Evolutionary conservation across 2,113 vertebrate genomes (phyloP).

Genomic region (Zapus hudsonius): DNA sequence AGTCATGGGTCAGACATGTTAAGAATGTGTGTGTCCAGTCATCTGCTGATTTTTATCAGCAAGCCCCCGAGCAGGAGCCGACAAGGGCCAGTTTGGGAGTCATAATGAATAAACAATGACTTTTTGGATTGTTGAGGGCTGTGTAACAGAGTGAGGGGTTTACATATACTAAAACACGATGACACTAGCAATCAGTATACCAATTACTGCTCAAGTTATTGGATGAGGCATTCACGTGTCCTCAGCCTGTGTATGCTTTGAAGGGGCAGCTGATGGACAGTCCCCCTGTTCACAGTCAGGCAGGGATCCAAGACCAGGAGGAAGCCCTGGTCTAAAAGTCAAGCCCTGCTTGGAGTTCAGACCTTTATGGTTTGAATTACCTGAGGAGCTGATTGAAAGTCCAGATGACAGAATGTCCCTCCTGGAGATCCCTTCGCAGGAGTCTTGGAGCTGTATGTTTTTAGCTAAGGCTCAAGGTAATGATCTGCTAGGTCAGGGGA

Average conservation of each 20-base stretch:
- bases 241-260: conserved; percentile 78
- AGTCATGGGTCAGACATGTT: conserved; percentile 99
- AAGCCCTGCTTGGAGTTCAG: background rate
- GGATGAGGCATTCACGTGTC: conserved; percentile 87
- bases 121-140: conserved; percentile 92
- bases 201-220: conserved; percentile 96
- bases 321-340: background rate
- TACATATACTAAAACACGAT: conserved; percentile 94
- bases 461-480: background rate
- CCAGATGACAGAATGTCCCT: background rate
- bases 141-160: conserved; percentile 88
- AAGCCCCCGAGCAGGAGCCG: conserved; percentile 93
- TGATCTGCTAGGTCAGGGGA: background rate
- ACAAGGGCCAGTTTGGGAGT: conserved; percentile 94
- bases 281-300: conserved; percentile 35
- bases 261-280: conserved; percentile 57
- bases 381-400: conserved; percentile 14
- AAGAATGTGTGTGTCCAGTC: conserved; percentile 99
- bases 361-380: background rate
- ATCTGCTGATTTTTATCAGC: conserved; percentile 98
- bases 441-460: background rate
- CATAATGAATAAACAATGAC: conserved; percentile 98
- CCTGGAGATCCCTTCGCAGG: background rate
- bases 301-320: background rate
- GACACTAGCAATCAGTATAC: conserved; percentile 97